A percentile compares a stretch with the other conserved stretches of the same genome.
phyloP scores from a whole-genome alignment of 2,113 vertebrate species.

The Cricetomys ansorgei region DNA sequence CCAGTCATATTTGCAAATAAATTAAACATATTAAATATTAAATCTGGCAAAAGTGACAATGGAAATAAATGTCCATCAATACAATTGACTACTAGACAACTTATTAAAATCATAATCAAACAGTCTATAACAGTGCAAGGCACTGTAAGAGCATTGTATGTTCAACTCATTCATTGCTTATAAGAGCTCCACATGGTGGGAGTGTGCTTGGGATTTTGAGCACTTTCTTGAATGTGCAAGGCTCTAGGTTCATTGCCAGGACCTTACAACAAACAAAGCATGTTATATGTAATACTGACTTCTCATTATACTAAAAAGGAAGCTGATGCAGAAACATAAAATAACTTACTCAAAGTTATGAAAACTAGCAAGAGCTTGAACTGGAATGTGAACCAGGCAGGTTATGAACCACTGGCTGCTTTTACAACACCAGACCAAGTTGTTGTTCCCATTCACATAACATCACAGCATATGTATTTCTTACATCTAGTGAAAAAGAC shows the following conservation, averaged over 20 bases:
- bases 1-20: background rate
- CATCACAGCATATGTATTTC: background rate
- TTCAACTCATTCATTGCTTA: background rate
- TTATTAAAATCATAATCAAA: background rate
- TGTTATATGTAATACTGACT: background rate
- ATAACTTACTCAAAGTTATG: background rate
- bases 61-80: conserved; percentile 15
- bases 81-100: background rate
- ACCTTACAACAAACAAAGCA: background rate
- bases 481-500: background rate
- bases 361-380: background rate
- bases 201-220: background rate
- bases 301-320: background rate
- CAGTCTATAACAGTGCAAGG: background rate
- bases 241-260: background rate
- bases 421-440: background rate
- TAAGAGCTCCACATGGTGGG: background rate
- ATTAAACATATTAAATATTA: background rate
- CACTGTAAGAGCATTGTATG: background rate
- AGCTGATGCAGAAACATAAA: background rate
- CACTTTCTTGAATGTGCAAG: background rate
- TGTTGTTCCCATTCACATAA: background rate
- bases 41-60: conserved; percentile 34
- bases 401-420: background rate
- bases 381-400: background rate